Conservation (phyloP, 2,113 vertebrate genomes). For the Rhabdornis inornatus region DNA sequence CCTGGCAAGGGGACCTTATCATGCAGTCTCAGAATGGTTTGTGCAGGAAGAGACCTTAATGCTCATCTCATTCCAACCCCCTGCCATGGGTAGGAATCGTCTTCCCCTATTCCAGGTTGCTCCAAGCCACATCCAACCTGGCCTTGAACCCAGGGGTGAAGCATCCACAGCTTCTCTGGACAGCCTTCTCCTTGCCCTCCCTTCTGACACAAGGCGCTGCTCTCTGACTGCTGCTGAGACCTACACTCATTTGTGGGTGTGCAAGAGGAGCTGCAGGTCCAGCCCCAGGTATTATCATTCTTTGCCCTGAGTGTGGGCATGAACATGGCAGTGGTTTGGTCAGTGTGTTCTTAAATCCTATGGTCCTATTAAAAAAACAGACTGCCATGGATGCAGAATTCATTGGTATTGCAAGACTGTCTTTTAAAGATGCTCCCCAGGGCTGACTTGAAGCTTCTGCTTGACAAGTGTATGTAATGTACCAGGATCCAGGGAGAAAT, state of each 20-base stretch:
- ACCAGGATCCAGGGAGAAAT: slow-evolving; percentile 50
- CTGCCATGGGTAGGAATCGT: not conserved
- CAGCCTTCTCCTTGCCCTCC: not conserved
- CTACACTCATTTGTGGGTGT: not conserved
- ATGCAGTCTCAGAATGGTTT: accelerated
- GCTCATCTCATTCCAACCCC: not conserved
- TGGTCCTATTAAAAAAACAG: not conserved
- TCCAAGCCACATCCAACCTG: not conserved
- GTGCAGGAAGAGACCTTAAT: not conserved
- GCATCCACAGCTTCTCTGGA: not conserved
- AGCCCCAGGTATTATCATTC: accelerated
- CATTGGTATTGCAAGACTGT: slow-evolving; percentile 47
- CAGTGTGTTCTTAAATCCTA: not conserved
- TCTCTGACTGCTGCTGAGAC: not conserved
- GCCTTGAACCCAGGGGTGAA: too few species aligned
- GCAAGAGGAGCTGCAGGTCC: not conserved
- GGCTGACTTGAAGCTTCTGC: slow-evolving; percentile 33
- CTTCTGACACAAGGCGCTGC: not conserved
- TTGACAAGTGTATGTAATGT: slow-evolving; percentile 21
- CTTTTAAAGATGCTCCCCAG: slow-evolving; percentile 6
- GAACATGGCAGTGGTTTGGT: not conserved
- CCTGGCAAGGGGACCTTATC: accelerated
- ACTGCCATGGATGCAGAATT: not conserved
- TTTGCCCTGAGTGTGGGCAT: not conserved
- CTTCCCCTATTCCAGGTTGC: not conserved